Base-by-base conservation (phyloP, 1,140 invertebrate genomes). In the Drosophila nigromelanica region DNA sequence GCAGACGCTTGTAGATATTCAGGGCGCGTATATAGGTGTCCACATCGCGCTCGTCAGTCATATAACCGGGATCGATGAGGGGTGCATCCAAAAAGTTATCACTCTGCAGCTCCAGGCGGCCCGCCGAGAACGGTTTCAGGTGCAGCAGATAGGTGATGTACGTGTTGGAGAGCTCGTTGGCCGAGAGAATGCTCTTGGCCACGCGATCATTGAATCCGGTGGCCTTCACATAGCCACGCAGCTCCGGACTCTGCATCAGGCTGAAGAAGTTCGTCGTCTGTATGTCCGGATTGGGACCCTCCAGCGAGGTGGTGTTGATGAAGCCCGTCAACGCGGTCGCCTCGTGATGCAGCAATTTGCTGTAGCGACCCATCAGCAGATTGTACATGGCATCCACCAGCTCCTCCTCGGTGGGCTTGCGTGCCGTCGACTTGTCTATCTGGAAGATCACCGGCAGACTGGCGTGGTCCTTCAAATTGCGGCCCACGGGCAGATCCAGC, bases 61-160 rank as follows among this genome's bases (percentile, higher is more conserved):
- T 92, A 89, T 97, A 98, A 80, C 96, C 96, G 0, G 97, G 95
- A 90, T 97, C 95, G 62, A 99, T 96, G 15, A 95, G 89, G 0
- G 97, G 97, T 24, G 94, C 77, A 3, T 92, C 92, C 47, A 91
- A 60, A 5, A 90, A 92, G 75, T 92, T 54, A 27, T 55, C 61
- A 60, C 92, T 90, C 27, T 73, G 68, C 54, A 94, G 66, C 24
- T 91, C 71, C 42, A 94, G 70, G 45, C 85, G 78, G 1, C 93
- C 93, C 35, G 72, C 89, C 27, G 93, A 94, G 90, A 93, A 93
- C 35, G 93, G 93, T 56, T 92, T 93, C 48, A 94, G 58, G 51
- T 94, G 89, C n/a, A 93, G 92, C 14, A 93, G 78, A 45, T 91
- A 92, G 12, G 93, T 91, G 50, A 91, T 91, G 45, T 93, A 80